These are phyloP conservation scores for Pardalotus punctatus DNA, from an alignment of 2,113 vertebrate genomes.

Conservation along the genomic window DNA sequence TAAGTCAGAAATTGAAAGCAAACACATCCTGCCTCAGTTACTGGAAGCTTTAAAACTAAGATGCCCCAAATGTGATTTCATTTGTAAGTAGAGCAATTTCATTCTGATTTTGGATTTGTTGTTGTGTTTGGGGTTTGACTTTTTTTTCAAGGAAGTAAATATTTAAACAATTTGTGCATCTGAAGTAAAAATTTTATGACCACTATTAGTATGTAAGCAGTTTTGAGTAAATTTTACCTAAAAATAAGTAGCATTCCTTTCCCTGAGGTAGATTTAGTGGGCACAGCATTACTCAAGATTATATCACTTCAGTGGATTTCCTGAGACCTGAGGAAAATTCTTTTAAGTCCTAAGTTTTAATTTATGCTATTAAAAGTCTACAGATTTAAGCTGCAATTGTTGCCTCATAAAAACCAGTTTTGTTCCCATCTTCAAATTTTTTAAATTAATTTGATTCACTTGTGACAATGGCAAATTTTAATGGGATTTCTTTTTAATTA, in stretches of 20 bases:
- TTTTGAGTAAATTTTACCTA: neutral
- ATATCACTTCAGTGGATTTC: neutral
- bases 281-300: neutral
- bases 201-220: neutral
- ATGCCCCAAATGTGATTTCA: neutral
- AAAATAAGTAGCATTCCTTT: neutral
- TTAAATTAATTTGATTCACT: constrained; percentile 26
- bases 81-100: neutral
- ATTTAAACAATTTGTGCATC: neutral
- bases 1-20: neutral
- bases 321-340: neutral
- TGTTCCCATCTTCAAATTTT: neutral
- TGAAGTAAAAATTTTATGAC: neutral
- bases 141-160: neutral
- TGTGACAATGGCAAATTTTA: constrained; percentile 7
- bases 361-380: neutral
- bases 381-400: neutral
- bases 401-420: neutral
- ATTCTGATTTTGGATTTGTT: neutral
- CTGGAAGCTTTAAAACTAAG: neutral
- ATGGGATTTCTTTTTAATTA: constrained; percentile 55
- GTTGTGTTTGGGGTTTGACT: neutral
- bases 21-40: neutral
- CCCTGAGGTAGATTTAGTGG: neutral
- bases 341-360: neutral